Conservation (phyloP, 2,888 invertebrate species). For the Chymomyza amoena region DNA sequence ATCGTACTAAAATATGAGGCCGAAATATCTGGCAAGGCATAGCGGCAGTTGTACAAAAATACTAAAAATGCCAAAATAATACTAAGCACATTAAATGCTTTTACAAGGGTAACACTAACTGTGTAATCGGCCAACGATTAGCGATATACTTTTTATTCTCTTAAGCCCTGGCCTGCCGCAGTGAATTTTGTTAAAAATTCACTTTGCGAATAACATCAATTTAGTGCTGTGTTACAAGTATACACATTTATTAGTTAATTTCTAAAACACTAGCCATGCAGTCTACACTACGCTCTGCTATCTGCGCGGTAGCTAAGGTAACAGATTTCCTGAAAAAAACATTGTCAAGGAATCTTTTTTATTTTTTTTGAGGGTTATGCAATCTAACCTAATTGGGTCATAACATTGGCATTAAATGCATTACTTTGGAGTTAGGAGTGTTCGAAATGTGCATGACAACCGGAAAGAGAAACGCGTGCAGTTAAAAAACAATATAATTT, state of each 20-base stretch:
- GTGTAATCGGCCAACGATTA: neutral
- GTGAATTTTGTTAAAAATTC: neutral
- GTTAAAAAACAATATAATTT: neutral
- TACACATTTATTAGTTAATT: slow-evolving; percentile 22
- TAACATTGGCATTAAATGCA: slow-evolving; percentile 4
- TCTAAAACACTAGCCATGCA: slow-evolving; percentile 60
- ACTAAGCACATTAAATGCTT: neutral
- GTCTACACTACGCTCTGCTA: slow-evolving; percentile 65
- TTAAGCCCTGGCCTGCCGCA: neutral
- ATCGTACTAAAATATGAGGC: slow-evolving; percentile 26
- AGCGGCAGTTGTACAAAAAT: slow-evolving; percentile 13
- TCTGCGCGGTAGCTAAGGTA: slow-evolving; percentile 68
- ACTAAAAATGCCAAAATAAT: neutral
- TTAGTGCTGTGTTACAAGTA: slow-evolving; percentile 36
- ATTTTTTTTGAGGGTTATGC: slow-evolving; percentile 64
- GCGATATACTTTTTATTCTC: neutral
- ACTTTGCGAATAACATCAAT: slow-evolving; percentile 42
- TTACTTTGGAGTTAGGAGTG: neutral
- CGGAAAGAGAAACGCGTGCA: neutral
- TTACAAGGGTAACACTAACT: neutral
- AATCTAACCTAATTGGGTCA: slow-evolving; percentile 56
- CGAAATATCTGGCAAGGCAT: neutral
- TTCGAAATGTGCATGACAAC: neutral
- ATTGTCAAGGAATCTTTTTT: slow-evolving; percentile 5
- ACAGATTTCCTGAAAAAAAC: neutral